Base-by-base conservation (phyloP, 2,113 vertebrate species). In the Podarcis cretensis region DNA sequence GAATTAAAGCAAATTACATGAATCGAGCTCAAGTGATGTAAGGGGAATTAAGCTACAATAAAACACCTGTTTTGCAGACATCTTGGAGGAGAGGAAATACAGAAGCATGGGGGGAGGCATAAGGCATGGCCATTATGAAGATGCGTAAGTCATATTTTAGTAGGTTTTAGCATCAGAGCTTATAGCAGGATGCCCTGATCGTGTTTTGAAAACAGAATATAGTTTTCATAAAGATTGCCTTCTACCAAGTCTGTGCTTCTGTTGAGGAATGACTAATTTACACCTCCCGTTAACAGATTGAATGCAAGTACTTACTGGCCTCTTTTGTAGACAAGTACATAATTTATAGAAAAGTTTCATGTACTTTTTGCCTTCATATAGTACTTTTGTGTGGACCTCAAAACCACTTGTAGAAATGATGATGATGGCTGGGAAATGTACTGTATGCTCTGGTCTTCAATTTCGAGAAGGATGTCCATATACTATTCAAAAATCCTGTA, bases 161-260 rank as follows among this genome's bases (percentile, higher is more conserved):
- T 16, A 74, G 57, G n/a, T 85, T 84, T 23, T 84, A 5, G n/a
- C 66, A 12, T 9, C 14, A 81, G 13, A 25, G 1, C 69, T 84
- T 90, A 20, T 75, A 76, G n/a, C 68, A 81, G 10, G 2, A 87
- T 83, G 23, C 86, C 54, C 73, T 81, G 77, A 87, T 87, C 3
- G 6, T 57, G 14, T 74, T 37, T 68, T 90, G 35, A 73, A 27
- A 92, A 75, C 57, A 84, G 16, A 91, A 89, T n/a, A 90, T 27
- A 84, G 20, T 63, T 88, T 88, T 12, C 75, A 85, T 92, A 87
- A 32, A 89, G 83, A 90, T 89, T 69, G 25, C 85, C 63, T 40
- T 37, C n/a, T 3, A 87, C 1, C 79, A 65, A 32, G 14, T 57
- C 27, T 90, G 81, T 85, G 43, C 90, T 83, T 92, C n/a, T 85